These are phyloP conservation scores for Philereme transversata DNA, from an alignment of 2,888 invertebrate species.

Conservation along the genomic window DNA sequence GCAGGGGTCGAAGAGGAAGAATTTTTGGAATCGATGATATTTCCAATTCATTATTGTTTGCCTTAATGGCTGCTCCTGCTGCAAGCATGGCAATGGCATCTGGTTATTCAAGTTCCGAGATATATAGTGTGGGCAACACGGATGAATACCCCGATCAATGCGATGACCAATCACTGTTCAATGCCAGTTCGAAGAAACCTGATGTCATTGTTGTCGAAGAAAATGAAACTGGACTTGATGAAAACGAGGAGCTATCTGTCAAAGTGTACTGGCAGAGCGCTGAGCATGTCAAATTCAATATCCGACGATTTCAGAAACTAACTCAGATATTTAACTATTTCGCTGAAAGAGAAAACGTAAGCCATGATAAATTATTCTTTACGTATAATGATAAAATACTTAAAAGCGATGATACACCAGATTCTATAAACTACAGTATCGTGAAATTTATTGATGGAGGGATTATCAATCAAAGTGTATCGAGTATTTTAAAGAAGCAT, in stretches of 20 bases:
- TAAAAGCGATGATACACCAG: conserved; percentile 68
- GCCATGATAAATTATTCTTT: conserved; percentile 62
- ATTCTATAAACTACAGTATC: conserved; percentile 67
- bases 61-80: conserved; percentile 4
- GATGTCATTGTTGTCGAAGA: conserved; percentile 44
- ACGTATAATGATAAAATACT: conserved; percentile 68
- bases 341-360: conserved; percentile 57
- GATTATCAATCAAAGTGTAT: conserved; percentile 57
- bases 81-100: conserved; percentile 10
- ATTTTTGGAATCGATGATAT: neutral
- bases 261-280: conserved; percentile 75
- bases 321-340: conserved; percentile 69
- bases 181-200: conserved; percentile 1
- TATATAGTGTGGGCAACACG: conserved; percentile 64
- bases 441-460: conserved; percentile 78
- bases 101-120: conserved; percentile 9
- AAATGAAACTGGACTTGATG: conserved; percentile 47
- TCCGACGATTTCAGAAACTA: conserved; percentile 70
- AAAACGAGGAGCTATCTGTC: conserved; percentile 72
- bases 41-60: conserved; percentile 6
- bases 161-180: conserved; percentile 56
- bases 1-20: neutral
- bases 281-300: conserved; percentile 66
- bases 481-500: conserved; percentile 40
- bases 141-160: conserved; percentile 65